Evolutionary conservation across 2,888 invertebrate species (phyloP).

Genomic region (Saturnia japonica): DNA sequence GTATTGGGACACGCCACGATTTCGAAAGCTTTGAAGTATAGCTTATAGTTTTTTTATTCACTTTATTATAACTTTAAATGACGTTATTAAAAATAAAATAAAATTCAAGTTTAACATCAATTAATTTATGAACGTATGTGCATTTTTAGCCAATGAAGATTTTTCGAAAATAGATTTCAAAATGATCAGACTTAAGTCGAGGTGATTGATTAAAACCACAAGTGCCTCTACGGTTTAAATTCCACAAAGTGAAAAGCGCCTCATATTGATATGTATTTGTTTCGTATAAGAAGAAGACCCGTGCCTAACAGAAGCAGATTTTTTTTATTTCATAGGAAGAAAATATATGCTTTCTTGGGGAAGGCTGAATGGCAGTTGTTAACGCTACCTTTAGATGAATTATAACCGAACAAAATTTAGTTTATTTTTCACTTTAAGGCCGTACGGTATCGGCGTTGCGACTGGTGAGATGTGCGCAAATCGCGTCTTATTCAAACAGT

Average conservation of each 20-base stretch:
- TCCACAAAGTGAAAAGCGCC: no score
- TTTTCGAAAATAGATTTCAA: background rate
- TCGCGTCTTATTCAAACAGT: slow-evolving; percentile 95
- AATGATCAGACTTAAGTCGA: no score
- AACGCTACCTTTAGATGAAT: background rate
- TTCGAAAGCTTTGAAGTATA: slow-evolving; percentile 84
- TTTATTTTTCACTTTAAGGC: slow-evolving; percentile 56
- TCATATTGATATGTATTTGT: no score
- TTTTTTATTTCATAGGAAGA: no score
- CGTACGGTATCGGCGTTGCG: slow-evolving; percentile 91
- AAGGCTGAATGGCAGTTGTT: background rate
- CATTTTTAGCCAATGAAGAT: background rate
- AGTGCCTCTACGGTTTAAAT: no score
- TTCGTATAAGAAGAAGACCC: no score
- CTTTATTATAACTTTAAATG: background rate
- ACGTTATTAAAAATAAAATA: background rate
- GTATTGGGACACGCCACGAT: slow-evolving; percentile 92
- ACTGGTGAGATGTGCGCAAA: slow-evolving; percentile 97
- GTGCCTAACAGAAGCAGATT: no score
- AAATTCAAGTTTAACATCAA: background rate
- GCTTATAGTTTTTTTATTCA: background rate
- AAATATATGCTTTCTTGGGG: no score
- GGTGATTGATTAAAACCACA: no score
- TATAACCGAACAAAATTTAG: background rate
- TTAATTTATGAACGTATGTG: background rate